phyloP scores from a whole-genome alignment of 1,140 invertebrate genomes.

The Chironomus striatipennis region DNA sequence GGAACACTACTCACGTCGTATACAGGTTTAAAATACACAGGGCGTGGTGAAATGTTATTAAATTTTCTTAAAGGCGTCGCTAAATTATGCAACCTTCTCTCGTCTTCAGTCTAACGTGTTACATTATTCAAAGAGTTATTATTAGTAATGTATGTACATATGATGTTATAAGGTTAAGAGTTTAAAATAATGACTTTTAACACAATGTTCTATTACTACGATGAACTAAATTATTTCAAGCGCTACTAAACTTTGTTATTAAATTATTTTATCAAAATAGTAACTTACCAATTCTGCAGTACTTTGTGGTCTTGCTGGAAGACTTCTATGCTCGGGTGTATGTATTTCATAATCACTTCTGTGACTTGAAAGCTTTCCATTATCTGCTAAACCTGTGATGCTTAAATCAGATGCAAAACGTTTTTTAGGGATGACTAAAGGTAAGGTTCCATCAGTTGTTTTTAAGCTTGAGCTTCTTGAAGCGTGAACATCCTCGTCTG shows the following conservation, averaged over 20 bases:
- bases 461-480: constrained; percentile 53
- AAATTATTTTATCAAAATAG: background rate
- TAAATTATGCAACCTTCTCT: constrained; percentile 41
- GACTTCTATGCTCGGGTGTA: constrained; percentile 42
- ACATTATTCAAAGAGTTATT: background rate
- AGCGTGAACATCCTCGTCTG: constrained; percentile 70
- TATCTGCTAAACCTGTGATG: constrained; percentile 34
- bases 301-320: constrained; percentile 38
- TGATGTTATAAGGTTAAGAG: too few relatives aligned
- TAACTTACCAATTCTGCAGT: constrained; percentile 39
- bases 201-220: too few relatives aligned
- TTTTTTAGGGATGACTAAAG: constrained; percentile 45
- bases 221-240: background rate
- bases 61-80: constrained; percentile 41
- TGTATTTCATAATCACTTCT: constrained; percentile 53
- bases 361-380: constrained; percentile 43
- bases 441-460: constrained; percentile 38
- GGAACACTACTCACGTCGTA: constrained; percentile 39
- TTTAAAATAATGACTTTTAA: too few relatives aligned
- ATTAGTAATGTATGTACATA: background rate
- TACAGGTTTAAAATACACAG: constrained; percentile 38
- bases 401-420: constrained; percentile 46
- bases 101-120: constrained; percentile 38
- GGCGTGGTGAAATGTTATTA: constrained; percentile 40
- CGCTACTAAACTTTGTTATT: background rate